Evolutionary conservation across 2,888 invertebrate species (phyloP).

Genomic region (Pammene fasciana): DNA sequence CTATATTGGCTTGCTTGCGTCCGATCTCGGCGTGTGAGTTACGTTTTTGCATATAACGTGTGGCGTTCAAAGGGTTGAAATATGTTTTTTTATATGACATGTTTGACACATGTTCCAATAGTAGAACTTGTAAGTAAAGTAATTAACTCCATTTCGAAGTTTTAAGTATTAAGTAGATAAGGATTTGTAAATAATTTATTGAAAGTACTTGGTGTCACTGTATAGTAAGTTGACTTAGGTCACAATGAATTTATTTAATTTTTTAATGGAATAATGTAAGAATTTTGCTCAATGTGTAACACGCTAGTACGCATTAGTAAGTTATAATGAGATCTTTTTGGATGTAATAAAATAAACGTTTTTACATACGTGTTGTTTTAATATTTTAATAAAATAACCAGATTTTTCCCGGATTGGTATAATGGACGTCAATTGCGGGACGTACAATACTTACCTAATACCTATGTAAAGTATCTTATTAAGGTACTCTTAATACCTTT

Average conservation of each 20-base stretch:
- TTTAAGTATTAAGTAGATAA: background rate
- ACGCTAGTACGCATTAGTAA: background rate
- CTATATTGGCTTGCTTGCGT: no score
- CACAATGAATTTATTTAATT: constrained; percentile 7
- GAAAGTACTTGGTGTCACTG: background rate
- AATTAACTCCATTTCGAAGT: no score
- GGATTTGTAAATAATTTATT: constrained; percentile 18
- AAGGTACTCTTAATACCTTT: no score
- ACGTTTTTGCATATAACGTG: no score
- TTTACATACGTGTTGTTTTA: constrained; percentile 5
- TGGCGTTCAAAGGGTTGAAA: no score
- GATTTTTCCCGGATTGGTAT: no score
- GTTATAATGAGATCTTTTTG: constrained; percentile 15
- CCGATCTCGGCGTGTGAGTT: no score
- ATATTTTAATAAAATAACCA: background rate
- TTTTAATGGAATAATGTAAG: background rate
- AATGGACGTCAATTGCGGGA: no score
- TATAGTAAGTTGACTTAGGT: background rate
- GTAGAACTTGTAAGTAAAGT: background rate
- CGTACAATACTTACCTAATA: no score
- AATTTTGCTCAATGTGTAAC: constrained; percentile 7
- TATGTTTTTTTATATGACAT: background rate
- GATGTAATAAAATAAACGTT: constrained; percentile 22
- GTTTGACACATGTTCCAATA: constrained; percentile 17
- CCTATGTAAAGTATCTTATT: no score